Evolutionary conservation across 2,888 invertebrate genomes (phyloP).

Genomic region (Electrophaes corylata): DNA sequence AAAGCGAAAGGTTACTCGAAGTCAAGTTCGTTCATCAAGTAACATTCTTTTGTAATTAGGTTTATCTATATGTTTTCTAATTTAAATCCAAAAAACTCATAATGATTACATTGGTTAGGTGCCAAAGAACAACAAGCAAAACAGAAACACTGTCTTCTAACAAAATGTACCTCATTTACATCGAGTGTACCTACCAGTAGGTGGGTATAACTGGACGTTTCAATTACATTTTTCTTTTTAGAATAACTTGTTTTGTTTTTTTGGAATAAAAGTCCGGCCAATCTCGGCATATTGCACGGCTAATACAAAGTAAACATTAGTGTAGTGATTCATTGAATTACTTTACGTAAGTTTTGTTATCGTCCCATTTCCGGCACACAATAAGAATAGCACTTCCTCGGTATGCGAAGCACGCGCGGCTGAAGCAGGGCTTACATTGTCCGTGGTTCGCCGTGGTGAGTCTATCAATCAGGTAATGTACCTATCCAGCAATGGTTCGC

Average conservation of each 20-base stretch:
- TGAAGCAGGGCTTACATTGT: conserved; percentile 14
- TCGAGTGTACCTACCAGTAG: no score
- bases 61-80: no score
- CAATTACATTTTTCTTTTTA: no score
- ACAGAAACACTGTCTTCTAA: no score
- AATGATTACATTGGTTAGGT: no score
- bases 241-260: not conserved
- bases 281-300: not conserved
- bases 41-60: no score
- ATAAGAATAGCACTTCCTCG: conserved; percentile 32
- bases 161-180: no score
- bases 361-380: conserved; percentile 30
- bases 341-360: conserved; percentile 22
- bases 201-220: no score
- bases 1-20: no score
- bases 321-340: conserved; percentile 34
- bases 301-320: conserved; percentile 18
- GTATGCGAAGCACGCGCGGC: conserved; percentile 20
- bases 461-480: not conserved
- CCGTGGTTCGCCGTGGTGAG: not conserved
- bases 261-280: not conserved
- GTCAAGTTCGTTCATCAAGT: no score
- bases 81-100: no score
- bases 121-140: no score
- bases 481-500: not conserved